Evolutionary conservation across 2,888 invertebrate species (phyloP).

Genomic region (Stenotaenia linearis): DNA sequence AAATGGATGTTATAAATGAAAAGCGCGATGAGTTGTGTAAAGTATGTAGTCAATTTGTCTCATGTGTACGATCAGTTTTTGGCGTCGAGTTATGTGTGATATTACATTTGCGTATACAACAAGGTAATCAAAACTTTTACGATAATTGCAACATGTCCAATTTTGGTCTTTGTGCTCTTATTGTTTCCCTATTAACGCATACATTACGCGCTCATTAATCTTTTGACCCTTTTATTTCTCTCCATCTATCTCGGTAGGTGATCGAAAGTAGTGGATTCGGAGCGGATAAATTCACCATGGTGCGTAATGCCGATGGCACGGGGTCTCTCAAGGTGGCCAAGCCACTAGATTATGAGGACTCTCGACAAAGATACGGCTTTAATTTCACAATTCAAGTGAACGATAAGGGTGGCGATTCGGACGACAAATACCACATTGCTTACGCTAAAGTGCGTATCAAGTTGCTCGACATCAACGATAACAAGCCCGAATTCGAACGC

Average conservation of each 20-base stretch:
- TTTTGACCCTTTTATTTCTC: neutral
- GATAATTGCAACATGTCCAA: neutral
- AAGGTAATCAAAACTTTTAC: slow-evolving; percentile 9
- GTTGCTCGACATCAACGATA: slow-evolving; percentile 87
- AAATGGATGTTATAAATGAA: neutral
- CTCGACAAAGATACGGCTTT: slow-evolving; percentile 90
- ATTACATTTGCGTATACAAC: neutral
- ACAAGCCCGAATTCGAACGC: slow-evolving; percentile 88
- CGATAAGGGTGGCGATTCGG: slow-evolving; percentile 48
- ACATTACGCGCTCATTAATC: neutral
- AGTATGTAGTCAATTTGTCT: neutral
- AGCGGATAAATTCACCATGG: slow-evolving; percentile 95
- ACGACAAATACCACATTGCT: slow-evolving; percentile 94
- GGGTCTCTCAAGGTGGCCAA: slow-evolving; percentile 92
- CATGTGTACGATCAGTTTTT: slow-evolving; percentile 10
- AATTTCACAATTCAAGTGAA: slow-evolving; percentile 67
- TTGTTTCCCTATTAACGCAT: neutral
- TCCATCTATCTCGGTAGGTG: slow-evolving; percentile 50
- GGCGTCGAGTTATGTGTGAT: neutral
- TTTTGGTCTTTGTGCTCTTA: slow-evolving; percentile 5
- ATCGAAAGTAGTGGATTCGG: slow-evolving; percentile 92
- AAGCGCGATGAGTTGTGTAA: neutral
- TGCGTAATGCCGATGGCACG: slow-evolving; percentile 89
- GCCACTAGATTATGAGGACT: slow-evolving; percentile 90
- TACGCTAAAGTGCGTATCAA: slow-evolving; percentile 92